phyloP scores from a whole-genome alignment of 2,113 vertebrate species.

The Ellobius talpinus region DNA sequence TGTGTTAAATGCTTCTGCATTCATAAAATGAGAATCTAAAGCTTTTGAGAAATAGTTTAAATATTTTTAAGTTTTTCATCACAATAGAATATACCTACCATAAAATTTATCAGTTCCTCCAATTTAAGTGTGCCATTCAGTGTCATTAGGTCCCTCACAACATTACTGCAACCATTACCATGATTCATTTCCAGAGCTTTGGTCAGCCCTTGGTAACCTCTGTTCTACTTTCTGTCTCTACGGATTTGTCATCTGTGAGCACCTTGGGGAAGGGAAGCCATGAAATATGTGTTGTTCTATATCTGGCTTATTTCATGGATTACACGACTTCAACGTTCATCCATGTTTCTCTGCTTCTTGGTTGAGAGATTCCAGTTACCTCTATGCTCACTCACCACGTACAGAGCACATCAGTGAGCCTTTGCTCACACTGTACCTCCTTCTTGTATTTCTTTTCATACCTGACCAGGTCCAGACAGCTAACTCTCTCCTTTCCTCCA shows the following conservation, averaged over 20 bases:
- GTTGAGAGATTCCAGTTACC: neutral
- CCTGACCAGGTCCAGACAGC: neutral
- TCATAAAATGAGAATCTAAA: neutral
- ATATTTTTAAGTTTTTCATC: neutral
- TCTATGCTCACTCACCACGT: neutral
- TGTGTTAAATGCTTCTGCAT: neutral
- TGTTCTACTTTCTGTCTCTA: neutral
- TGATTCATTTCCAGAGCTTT: neutral
- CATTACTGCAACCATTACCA: neutral
- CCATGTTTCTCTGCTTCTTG: neutral
- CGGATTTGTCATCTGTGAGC: neutral
- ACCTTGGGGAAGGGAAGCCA: neutral
- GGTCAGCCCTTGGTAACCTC: neutral
- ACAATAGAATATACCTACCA: neutral
- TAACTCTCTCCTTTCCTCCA: neutral
- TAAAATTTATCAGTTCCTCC: neutral
- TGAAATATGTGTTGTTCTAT: no score
- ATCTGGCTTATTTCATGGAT: neutral
- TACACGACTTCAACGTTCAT: neutral
- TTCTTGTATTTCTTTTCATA: conserved; percentile 24
- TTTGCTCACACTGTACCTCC: neutral
- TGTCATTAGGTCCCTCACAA: neutral
- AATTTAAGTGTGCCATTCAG: neutral
- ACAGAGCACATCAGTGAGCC: neutral
- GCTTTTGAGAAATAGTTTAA: neutral